Base-by-base conservation (phyloP, 2,113 vertebrate genomes). In the Bos indicus region DNA sequence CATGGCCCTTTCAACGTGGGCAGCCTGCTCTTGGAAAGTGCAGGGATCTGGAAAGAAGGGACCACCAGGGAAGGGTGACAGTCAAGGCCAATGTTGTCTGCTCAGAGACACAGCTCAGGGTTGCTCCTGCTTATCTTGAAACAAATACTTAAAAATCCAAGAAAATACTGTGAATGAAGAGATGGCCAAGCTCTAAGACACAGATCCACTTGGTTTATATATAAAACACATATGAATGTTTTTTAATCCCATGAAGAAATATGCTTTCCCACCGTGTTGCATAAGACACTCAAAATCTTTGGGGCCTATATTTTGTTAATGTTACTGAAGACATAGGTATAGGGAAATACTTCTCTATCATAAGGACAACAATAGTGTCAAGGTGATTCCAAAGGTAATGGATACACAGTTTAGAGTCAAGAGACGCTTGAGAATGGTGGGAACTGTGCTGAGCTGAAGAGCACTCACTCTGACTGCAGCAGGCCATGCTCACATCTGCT, bases 201-300 rank as follows among this genome's bases (percentile, higher is more conserved):
- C 21, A 81, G 33, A 67, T 16, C 36, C 11, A 30, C 16, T 48
- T 62, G 40, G 48, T 14, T 40, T 87, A 15, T 59, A n/a, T 56
- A 52, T 82, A 52, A 74, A 89, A 64, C 15, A 33, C 30, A 46
- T 26, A 33, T 46, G 21, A 43, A 36, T 57, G 56, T 43, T 40
- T 74, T 91, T 57, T 59, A 92, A 89, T 77, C 25, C 40, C n/a
- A 43, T 9, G 86, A 93, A 83, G 71, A 96, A 54, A 84, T 59
- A 52, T 6, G 11, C 59, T 71, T 90, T 78, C 28, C 71, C 43
- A 60, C 14, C 5, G 36, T 64, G 84, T 83, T 97, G 93, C 87
- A 52, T 90, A 46, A 95, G 93, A 54, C 17, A 36, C 13, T 52
- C 19, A 62, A 62, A 10, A 7, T 26, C 46, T 92, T 81, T 74